Evolutionary conservation across 2,797 vertebrate genomes (phyloP).

Genomic region (Micromesistius poutassou): DNA sequence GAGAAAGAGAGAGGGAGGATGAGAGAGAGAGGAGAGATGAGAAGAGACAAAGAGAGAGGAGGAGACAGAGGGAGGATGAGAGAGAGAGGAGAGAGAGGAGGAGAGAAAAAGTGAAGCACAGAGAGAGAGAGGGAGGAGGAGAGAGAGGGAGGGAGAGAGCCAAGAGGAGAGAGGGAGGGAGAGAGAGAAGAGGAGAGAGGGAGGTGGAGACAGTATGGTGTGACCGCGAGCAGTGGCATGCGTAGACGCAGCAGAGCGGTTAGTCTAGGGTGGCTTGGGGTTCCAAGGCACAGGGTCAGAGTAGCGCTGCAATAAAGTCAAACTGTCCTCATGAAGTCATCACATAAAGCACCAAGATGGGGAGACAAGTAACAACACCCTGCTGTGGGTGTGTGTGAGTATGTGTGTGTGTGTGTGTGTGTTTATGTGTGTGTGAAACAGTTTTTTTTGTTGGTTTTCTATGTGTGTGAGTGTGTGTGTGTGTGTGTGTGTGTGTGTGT

Average conservation of each 20-base stretch:
- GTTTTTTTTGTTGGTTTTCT: no score
- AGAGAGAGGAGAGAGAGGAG: neutral
- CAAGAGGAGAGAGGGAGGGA: neutral
- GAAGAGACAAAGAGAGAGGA: neutral
- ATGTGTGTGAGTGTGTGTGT: no score
- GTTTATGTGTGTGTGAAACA: no score
- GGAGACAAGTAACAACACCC: neutral
- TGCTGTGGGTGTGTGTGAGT: neutral
- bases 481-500: no score
- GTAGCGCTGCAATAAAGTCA: no score
- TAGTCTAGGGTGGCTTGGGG: no score
- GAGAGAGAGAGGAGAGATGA: neutral
- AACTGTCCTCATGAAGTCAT: no score
- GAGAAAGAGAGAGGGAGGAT: neutral
- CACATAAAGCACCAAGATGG: no score
- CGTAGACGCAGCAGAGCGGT: no score
- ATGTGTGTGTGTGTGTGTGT: neutral
- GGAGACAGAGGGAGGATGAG: neutral
- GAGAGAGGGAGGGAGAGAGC: neutral
- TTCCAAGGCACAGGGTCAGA: neutral
- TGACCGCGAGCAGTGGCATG: no score
- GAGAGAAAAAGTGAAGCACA: no score
- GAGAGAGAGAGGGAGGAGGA: neutral
- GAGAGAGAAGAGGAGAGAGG: no score
- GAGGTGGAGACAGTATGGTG: neutral